These are phyloP conservation scores for Phalera bucephala DNA, from an alignment of 2,888 invertebrate species.

Conservation along the genomic window DNA sequence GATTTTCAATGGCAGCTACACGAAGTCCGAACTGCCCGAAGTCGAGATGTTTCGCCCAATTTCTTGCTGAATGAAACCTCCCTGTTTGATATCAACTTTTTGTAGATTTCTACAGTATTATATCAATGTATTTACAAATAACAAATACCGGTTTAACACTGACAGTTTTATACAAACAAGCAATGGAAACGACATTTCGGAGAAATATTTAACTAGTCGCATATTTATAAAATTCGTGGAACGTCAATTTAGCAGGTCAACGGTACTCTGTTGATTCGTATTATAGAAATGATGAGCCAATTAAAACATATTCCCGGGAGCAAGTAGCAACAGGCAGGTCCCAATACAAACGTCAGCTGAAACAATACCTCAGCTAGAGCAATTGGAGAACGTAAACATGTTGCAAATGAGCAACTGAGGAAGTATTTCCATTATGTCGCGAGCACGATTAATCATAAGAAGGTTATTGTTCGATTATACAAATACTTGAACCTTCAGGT, in stretches of 20 bases:
- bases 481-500: no score
- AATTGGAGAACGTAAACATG: conserved; percentile 30
- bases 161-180: no score
- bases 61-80: conserved; percentile 1
- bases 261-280: background rate
- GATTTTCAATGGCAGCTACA: conserved; percentile 12
- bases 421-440: conserved; percentile 25
- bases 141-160: background rate
- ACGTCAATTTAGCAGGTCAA: background rate
- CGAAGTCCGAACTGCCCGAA: conserved; percentile 4
- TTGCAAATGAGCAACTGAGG: conserved; percentile 24
- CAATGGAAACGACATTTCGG: no score
- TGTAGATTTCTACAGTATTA: background rate
- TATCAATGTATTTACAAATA: background rate
- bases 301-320: conserved; percentile 3
- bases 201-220: no score
- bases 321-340: conserved; percentile 12
- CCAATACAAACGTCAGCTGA: conserved; percentile 7
- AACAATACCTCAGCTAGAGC: conserved; percentile 25
- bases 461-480: no score
- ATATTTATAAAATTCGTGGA: background rate
- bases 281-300: conserved; percentile 2
- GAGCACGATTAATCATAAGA: conserved; percentile 23
- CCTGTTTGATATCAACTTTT: background rate
- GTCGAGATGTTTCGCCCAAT: conserved; percentile 6